phyloP scores from a whole-genome alignment of 2,797 vertebrate genomes.

The Hoplostethus mediterraneus region DNA sequence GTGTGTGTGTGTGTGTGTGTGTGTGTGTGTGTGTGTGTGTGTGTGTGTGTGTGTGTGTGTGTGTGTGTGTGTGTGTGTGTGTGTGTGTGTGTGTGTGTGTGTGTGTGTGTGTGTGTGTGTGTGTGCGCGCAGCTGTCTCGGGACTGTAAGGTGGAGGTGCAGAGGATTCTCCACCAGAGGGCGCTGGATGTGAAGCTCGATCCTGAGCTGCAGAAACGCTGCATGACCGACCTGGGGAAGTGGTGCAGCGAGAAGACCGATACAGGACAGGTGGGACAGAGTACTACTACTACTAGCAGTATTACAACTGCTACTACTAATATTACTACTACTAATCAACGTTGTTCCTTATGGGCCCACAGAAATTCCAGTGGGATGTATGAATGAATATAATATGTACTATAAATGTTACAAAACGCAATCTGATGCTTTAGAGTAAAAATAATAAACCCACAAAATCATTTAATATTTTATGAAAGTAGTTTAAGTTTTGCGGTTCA shows the following conservation, averaged over 20 bases:
- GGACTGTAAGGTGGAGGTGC: constrained; percentile 96
- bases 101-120: constrained; percentile 4
- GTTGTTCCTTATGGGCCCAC: too few relatives aligned
- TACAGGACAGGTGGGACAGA: constrained; percentile 86
- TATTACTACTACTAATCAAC: too few relatives aligned
- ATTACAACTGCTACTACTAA: too few relatives aligned
- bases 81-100: neutral
- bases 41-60: neutral
- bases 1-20: neutral
- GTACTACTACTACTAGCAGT: too few relatives aligned
- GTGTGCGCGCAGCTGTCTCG: constrained; percentile 87
- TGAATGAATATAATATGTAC: too few relatives aligned
- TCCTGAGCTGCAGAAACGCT: constrained; percentile 93
- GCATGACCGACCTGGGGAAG: constrained; percentile 96
- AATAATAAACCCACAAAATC: too few relatives aligned
- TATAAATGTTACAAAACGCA: too few relatives aligned
- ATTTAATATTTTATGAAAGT: too few relatives aligned
- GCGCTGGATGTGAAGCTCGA: constrained; percentile 97
- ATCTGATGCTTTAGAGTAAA: too few relatives aligned
- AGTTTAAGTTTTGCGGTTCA: too few relatives aligned
- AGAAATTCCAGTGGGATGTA: too few relatives aligned
- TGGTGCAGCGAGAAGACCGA: constrained; percentile 99
- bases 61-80: constrained; percentile 14
- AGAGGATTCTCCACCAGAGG: constrained; percentile 96
- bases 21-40: constrained; percentile 7